Conservation (phyloP, 1,140 invertebrate genomes). For the Myzus persicae region DNA sequence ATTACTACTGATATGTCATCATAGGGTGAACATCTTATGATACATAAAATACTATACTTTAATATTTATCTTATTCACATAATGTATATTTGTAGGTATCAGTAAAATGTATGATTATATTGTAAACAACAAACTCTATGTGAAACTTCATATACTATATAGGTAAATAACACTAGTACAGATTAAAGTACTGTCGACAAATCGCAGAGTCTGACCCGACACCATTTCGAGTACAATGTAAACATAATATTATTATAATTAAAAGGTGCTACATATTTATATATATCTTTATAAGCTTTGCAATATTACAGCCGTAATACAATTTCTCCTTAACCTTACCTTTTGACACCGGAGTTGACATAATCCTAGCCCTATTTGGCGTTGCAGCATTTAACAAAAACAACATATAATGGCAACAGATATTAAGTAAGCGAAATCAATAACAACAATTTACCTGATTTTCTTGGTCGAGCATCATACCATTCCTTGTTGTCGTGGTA, state of each 20-base stretch:
- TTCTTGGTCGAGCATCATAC: conserved; percentile 42
- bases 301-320: conserved; percentile 55
- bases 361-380: conserved; percentile 54
- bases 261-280: neutral
- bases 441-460: conserved; percentile 42
- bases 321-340: conserved; percentile 51
- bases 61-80: neutral
- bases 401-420: conserved; percentile 47
- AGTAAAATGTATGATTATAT: neutral
- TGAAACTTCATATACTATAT: neutral
- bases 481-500: neutral
- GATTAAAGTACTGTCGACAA: neutral
- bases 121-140: neutral
- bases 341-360: neutral
- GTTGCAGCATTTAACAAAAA: conserved; percentile 55
- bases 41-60: neutral
- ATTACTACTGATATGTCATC: neutral
- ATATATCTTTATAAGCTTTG: conserved; percentile 39
- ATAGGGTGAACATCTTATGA: neutral
- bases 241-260: conserved; percentile 17
- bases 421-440: neutral
- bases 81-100: neutral
- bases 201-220: neutral
- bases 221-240: neutral
- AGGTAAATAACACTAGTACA: neutral